Base-by-base conservation (phyloP, 2,797 vertebrate genomes). In the Hephaestus fuliginosus region DNA sequence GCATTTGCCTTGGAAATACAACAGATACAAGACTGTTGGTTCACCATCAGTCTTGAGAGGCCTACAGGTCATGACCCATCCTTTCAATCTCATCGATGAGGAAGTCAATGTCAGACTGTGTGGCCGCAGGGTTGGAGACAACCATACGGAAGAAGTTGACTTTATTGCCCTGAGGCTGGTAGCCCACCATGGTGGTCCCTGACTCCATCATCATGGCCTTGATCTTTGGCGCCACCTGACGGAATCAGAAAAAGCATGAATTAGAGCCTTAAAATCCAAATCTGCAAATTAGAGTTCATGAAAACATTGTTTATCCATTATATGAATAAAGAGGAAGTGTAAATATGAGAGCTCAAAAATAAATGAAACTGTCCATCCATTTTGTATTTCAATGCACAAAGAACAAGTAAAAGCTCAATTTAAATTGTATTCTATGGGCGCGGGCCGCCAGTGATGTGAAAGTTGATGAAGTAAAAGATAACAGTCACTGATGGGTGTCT, bases 61-160 rank as follows among this genome's bases (percentile, higher is more conserved):
- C 76, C 93, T 97, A 99, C 95, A 99, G 97, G 85, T 99, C 98
- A 11, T 96, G 95, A 64, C 97, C 98, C 89, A 99, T 14, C 90
- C 98, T 95, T 91, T 99, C 98, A n/a, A 99, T 98, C 94, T 99
- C 98, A 58, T 98, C 97, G 36, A 99, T 96, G 84, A 99, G 97
- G 94, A 99, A 99, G 93, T 99, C 97, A 83, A 99, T 98, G 91
- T 99, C 98, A 2, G 98, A 99, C 93, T 96, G 97, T 14, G 97
- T 97, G 75, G 94, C 97, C 0, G 98, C 98, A 0, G 96, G 96
- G 86, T 99, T 99, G 58, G 98, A 99, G 89, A 99, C 95, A 67
- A 99, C 97, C 98, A 99, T 99, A 56, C 98, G 96, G 95, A 99
- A 99, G 95, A 99, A 99, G 95, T 99, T 99, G 91, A 97, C 98